A percentile compares a stretch with the other conserved stretches of the same genome.
These are phyloP conservation scores for Oeneis ivallda DNA, from an alignment of 2,888 invertebrate genomes.

Conservation along the genomic window DNA sequence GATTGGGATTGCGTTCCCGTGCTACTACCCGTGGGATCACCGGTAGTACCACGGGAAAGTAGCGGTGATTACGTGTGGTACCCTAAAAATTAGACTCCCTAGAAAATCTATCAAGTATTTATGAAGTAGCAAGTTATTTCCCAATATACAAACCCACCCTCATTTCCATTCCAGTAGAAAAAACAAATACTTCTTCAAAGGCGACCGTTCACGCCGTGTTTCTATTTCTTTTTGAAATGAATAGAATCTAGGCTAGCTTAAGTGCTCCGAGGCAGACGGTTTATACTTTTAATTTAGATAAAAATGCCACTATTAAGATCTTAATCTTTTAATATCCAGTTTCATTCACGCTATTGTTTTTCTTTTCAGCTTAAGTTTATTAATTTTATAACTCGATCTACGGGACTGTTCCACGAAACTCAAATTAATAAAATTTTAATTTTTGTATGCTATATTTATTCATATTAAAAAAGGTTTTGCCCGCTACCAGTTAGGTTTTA, in stretches of 20 bases:
- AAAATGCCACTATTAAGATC: slow-evolving; percentile 3
- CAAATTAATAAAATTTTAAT: neutral
- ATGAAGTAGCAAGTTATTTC: neutral
- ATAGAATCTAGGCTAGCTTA: slow-evolving; percentile 26
- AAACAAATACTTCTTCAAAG: slow-evolving; percentile 38
- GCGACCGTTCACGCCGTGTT: slow-evolving; percentile 30
- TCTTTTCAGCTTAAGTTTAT: slow-evolving; percentile 3
- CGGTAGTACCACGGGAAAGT: too few species aligned
- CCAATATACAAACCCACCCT: slow-evolving; percentile 29
- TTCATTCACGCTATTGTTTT: slow-evolving; percentile 29
- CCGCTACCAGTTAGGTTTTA: too few species aligned
- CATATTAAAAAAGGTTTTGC: neutral
- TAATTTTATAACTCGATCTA: neutral
- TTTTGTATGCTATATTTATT: neutral
- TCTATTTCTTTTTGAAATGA: slow-evolving; percentile 24
- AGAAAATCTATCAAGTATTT: neutral
- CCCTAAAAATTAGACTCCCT: too few species aligned
- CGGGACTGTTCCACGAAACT: neutral
- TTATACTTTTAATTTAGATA: slow-evolving; percentile 9
- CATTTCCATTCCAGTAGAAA: slow-evolving; percentile 39
- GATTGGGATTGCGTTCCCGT: too few species aligned
- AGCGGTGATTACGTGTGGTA: too few species aligned
- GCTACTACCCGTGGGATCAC: too few species aligned
- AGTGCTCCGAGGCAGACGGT: slow-evolving; percentile 11
- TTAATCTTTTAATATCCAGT: slow-evolving; percentile 28